These are phyloP conservation scores for Nanger granti DNA, from an alignment of 2,113 vertebrate species.

Conservation along the genomic window DNA sequence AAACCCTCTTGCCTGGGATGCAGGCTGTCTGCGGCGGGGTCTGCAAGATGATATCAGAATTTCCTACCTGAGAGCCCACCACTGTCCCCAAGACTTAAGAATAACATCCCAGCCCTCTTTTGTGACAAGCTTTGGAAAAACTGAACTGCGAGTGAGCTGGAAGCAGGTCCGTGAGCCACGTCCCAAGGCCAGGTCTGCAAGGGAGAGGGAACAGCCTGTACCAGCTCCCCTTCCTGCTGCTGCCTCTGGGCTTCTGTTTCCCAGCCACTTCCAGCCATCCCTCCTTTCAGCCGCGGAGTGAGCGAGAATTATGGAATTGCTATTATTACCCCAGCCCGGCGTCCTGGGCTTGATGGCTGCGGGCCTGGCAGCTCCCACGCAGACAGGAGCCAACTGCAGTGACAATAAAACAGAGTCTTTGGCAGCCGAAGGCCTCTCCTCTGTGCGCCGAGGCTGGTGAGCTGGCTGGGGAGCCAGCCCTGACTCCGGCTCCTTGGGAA, in stretches of 20 bases:
- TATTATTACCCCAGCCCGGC: constrained; percentile 70
- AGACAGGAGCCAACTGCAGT: constrained; percentile 73
- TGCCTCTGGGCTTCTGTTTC: constrained; percentile 57
- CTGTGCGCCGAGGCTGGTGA: constrained; percentile 53
- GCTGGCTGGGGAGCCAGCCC: constrained; percentile 50
- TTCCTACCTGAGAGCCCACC: constrained; percentile 70
- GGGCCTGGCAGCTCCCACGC: constrained; percentile 67
- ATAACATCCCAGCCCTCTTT: constrained; percentile 62
- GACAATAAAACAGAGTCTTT: constrained; percentile 80
- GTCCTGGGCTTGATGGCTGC: constrained; percentile 57
- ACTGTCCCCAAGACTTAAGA: constrained; percentile 52
- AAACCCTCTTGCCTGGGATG: neutral
- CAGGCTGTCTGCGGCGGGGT: neutral
- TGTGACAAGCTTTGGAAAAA: constrained; percentile 75
- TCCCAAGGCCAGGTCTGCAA: constrained; percentile 70
- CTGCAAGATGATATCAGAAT: constrained; percentile 51
- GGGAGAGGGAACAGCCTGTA: constrained; percentile 74
- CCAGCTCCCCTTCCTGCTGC: constrained; percentile 52
- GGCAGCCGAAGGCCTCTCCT: constrained; percentile 73
- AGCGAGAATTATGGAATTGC: constrained; percentile 75
- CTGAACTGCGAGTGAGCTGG: constrained; percentile 60
- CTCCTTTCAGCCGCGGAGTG: constrained; percentile 54
- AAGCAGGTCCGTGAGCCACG: constrained; percentile 59
- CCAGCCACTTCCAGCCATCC: constrained; percentile 61
- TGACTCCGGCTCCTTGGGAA: constrained; percentile 73